These are phyloP conservation scores for Tor tambroides DNA, from an alignment of 2,113 vertebrate genomes.

Conservation along the genomic window DNA sequence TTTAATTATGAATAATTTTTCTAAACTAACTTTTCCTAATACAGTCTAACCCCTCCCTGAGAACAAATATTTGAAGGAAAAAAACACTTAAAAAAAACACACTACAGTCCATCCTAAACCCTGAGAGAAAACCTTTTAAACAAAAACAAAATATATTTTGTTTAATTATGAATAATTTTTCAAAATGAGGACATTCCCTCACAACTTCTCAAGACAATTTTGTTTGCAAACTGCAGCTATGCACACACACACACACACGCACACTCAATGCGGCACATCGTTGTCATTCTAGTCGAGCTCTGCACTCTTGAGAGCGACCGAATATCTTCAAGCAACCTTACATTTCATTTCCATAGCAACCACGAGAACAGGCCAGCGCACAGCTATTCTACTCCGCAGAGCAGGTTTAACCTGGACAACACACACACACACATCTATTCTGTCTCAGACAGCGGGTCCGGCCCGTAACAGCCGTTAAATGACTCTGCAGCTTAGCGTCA, in stretches of 20 bases:
- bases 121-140: not conserved
- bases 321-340: conserved; percentile 48
- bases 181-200: not conserved
- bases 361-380: conserved; percentile 10
- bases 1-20: no score
- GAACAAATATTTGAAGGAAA: no score
- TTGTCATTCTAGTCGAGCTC: conserved; percentile 53
- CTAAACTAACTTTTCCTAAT: no score
- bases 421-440: not conserved
- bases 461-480: conserved; percentile 7
- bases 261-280: conserved; percentile 24
- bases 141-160: not conserved
- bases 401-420: conserved; percentile 15
- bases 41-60: no score
- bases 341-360: conserved; percentile 57
- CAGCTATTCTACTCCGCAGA: conserved; percentile 7
- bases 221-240: not conserved
- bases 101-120: not conserved
- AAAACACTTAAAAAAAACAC: not conserved
- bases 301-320: conserved; percentile 19
- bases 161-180: not conserved
- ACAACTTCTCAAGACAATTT: not conserved
- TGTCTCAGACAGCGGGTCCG: not conserved
- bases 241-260: conserved; percentile 28
- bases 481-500: conserved; percentile 39